phyloP scores from a whole-genome alignment of 2,888 invertebrate species.

The Aleiodes leptofemur region DNA sequence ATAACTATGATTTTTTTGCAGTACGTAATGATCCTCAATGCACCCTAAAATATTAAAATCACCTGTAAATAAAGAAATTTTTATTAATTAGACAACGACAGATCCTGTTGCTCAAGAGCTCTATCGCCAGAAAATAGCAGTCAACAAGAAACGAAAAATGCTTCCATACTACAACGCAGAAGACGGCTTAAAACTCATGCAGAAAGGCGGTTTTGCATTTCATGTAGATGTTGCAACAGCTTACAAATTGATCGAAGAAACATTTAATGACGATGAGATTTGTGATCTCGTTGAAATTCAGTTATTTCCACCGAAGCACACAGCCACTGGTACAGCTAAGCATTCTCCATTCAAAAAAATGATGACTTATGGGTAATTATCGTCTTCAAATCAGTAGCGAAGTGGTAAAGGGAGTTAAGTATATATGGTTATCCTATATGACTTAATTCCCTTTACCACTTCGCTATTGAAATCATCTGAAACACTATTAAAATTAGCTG shows the following conservation, averaged over 20 bases:
- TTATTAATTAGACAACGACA: conserved; percentile 78
- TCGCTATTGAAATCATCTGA: too few relatives aligned
- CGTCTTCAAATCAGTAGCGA: background rate
- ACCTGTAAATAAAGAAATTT: background rate
- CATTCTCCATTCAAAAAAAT: conserved; percentile 68
- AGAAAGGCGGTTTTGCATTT: conserved; percentile 82
- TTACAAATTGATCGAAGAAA: conserved; percentile 81
- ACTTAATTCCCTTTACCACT: too few relatives aligned
- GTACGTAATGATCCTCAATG: conserved; percentile 54
- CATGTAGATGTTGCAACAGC: conserved; percentile 82
- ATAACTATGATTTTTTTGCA: conserved; percentile 67
- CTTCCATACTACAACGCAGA: conserved; percentile 73
- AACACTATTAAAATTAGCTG: background rate
- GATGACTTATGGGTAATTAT: conserved; percentile 66
- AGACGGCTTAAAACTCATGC: conserved; percentile 79
- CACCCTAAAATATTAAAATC: background rate
- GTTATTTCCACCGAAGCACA: conserved; percentile 59
- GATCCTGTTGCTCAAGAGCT: conserved; percentile 80
- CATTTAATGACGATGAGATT: conserved; percentile 81
- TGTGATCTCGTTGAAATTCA: conserved; percentile 80
- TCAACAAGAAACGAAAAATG: conserved; percentile 58
- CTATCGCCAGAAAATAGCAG: conserved; percentile 78
- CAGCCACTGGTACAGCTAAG: conserved; percentile 61
- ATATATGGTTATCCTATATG: too few relatives aligned
- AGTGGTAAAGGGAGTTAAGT: too few relatives aligned